Conservation (phyloP, 2,113 vertebrate genomes). For the Haplochromis burtoni region DNA sequence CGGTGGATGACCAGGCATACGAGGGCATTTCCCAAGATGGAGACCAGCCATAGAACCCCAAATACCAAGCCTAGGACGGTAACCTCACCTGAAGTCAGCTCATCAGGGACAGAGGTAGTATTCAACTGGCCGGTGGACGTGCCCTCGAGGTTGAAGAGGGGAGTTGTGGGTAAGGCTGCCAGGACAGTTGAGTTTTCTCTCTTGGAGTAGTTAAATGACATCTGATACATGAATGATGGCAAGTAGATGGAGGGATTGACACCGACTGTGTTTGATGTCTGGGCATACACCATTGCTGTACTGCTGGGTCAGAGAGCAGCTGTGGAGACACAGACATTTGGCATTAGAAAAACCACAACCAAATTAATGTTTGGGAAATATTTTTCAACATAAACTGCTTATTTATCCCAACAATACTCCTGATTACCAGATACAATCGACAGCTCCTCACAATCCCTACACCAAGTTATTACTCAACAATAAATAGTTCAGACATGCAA, state of each 20-base stretch:
- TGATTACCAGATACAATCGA: not conserved
- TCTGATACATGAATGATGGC: conserved; percentile 48
- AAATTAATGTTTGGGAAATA: not conserved
- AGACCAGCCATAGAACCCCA: conserved; percentile 79
- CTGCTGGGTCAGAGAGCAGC: conserved; percentile 6
- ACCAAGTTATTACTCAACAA: not conserved
- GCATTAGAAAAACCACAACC: not conserved
- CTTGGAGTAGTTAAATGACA: conserved; percentile 70
- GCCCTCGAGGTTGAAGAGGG: not conserved
- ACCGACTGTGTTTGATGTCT: conserved; percentile 48
- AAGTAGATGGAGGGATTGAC: conserved; percentile 47
- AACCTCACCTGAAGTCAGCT: conserved; percentile 67
- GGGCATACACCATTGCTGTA: conserved; percentile 67
- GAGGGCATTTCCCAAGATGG: conserved; percentile 82
- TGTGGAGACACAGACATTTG: conserved; percentile 17
- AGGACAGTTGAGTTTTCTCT: conserved; percentile 26
- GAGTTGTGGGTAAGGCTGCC: conserved; percentile 25
- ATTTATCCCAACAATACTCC: not conserved
- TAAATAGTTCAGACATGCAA: not conserved
- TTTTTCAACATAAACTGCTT: not conserved
- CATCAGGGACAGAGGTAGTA: conserved; percentile 33
- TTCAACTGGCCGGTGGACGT: conserved; percentile 49
- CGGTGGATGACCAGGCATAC: conserved; percentile 90
- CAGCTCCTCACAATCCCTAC: not conserved
- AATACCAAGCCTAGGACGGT: conserved; percentile 72